Base-by-base conservation (phyloP, 2,888 invertebrate species). In the Tachina grossa region DNA sequence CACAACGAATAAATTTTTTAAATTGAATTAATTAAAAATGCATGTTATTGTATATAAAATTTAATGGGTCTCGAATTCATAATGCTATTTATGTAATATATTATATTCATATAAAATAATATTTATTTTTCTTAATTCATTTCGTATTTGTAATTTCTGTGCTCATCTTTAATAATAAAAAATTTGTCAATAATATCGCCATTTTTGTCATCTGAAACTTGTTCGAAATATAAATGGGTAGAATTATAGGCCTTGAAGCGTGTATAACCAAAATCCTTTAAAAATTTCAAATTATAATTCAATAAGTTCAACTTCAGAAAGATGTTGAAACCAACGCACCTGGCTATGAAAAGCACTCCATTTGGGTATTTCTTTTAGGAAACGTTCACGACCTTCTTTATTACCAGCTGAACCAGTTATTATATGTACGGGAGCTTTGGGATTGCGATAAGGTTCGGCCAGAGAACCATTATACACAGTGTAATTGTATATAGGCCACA, bases 401-500 rank as follows among this genome's bases (percentile, higher is more conserved):
- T 97, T 97, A 11, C 98, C 98, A 9, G 97, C 97, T 0, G 97
- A 97, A 59, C 98, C 98, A 11, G 97, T 97, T 88, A 95, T 95
- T 90, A 99, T 94, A 91, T 99, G 99, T 0, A 99, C 96, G 0
- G 99, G 98, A 0, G 98, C 99, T 86, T 95, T 88, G 0, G 95
- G 94, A 91, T 95, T 94, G 10, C 90, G 91, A 88, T 95, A 95
- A 0, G 95, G 94, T 9, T 92, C 89, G 0, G 90, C 88, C 0
- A 84, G 13, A 0, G 94, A 94, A 22, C 95, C 96, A 92, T 96
- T 96, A 90, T 94, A 95, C 0, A 95, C 96, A 89, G 94, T 94
- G 89, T 96, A 95, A 92, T 99, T 95, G 93, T 97, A 99, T 84
- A 99, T 95, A 2, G 99, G 99, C 97, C 97, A 99, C 80, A 98